Base-by-base conservation (phyloP, 2,797 vertebrate genomes). In the Coregonus suidteri region DNA sequence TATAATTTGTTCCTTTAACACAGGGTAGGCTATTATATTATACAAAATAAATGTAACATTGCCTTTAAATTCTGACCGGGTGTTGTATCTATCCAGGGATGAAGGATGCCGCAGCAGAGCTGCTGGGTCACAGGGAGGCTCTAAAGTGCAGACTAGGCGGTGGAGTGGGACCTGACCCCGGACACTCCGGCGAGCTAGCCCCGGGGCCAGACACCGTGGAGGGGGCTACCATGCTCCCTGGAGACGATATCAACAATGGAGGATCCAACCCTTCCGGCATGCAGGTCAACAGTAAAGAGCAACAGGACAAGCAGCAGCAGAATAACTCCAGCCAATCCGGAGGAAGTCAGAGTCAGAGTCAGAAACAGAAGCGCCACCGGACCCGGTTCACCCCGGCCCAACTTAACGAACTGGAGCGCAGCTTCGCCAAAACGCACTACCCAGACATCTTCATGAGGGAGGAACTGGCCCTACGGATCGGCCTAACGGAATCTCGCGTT, bases 371-470 rank as follows among this genome's bases (percentile, higher is more conserved):
- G 91, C 94, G 97, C 75, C 97, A 98, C 91, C 93, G 97, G 88
- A 98, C 98, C 83, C 97, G 98, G 86, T 99, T 99, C 94, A 99
- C 97, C 0, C 97, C 97, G 1, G 97, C 97, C 16, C 97, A 99
- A 90, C 96, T 99, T 84, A 99, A 99, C 91, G 98, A 99, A 88
- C 88, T 99, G 89, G 98, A 99, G 93, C 91, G 98, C 80, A 99
- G 97, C 95, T 99, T 99, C 94, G 97, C 98, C 88, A 99, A 99
- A 86, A 99, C 98, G 68, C 98, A 99, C 93, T 99, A 99, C 86
- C 98, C 98, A 0, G 97, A 99, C 85, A 99, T 99, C 95, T 99
- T 99, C 92, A 99, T 99, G 98, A 93, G 98, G 3, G 98, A 99
- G 87, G 98, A 99, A 89, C 93, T 99, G 92, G 97, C 98, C 64